These are phyloP conservation scores for Rhinolophus sinicus DNA, from an alignment of 2,113 vertebrate species.

Conservation along the genomic window DNA sequence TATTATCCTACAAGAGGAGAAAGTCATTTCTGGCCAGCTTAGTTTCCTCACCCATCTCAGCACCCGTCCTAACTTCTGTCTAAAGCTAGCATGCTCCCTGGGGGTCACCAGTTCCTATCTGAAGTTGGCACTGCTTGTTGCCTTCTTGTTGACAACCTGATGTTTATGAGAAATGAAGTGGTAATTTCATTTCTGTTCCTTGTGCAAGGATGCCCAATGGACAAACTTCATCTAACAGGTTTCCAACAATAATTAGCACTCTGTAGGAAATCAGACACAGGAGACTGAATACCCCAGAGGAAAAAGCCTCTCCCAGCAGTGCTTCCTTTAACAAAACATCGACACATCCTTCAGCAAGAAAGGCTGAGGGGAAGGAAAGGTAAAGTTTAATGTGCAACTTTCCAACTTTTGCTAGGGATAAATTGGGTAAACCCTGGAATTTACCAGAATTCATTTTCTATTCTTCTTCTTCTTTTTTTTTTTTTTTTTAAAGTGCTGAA, in stretches of 20 bases:
- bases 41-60: not conserved
- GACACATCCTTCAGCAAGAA: conserved; percentile 8
- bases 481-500: too few relatives aligned
- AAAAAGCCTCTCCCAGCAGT: conserved; percentile 5
- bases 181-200: conserved; percentile 65
- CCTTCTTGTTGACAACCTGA: conserved; percentile 43
- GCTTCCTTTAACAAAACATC: conserved; percentile 42
- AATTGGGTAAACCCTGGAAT: conserved; percentile 39
- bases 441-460: conserved; percentile 23
- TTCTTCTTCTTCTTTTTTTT: too few relatives aligned
- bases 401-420: not conserved
- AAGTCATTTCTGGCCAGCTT: not conserved
- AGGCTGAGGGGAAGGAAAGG: not conserved
- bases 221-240: conserved; percentile 44
- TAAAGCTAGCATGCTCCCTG: not conserved
- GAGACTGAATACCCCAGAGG: not conserved
- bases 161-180: conserved; percentile 69
- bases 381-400: not conserved
- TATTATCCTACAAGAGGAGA: not conserved
- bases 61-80: not conserved
- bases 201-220: conserved; percentile 48
- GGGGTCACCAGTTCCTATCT: not conserved
- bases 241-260: conserved; percentile 73
- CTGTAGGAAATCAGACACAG: conserved; percentile 42
- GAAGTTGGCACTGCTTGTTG: not conserved